Base-by-base conservation (phyloP, 2,797 vertebrate genomes). In the Lacerta bilineata region DNA sequence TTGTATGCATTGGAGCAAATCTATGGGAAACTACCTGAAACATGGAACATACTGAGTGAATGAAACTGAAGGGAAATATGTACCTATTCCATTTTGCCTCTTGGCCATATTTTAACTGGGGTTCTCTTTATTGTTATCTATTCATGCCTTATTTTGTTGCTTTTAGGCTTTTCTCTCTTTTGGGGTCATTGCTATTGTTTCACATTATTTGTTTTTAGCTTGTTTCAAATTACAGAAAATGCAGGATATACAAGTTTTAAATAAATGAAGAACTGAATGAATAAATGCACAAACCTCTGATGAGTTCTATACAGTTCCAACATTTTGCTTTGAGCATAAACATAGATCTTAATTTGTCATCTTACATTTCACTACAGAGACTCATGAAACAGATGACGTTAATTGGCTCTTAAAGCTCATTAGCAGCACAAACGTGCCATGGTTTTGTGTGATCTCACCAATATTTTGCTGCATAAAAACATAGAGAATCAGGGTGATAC, bases 321-420 rank as follows among this genome's bases (percentile, higher is more conserved):
- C 29, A 33, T 41, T 84, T 80, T 80, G 25, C 50, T 84, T 71
- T 50, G 39, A 50, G 33, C 39, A 78, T 59, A 66, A 77, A 84
- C 50, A 84, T 71, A 80, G 66, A 55, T 84, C 25, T 86, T 80
- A 89, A 87, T 89, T 79, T 89, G 4, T 33, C 15, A 76, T 78
- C 23, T 43, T 68, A 39, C 0, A 23, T 55, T 87, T 81, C 4
- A 79, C 46, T 27, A 83, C 36, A 82, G 50, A 0, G 83, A 89
- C 77, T 93, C 86, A 85, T 66, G 39, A 84, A 85, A 91, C 13
- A 3, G 55, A 93, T 86, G 55, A 68, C 59, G 13, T 8, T 89
- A 25, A 89, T 90, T 18, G 6, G 5, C 87, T 20, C 25, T 82
- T 88, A 50, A 46, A 85, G 2, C n/a, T 87, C 1, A 1, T 2